Evolutionary conservation across 2,113 vertebrate genomes (phyloP).

Genomic region (Phalacrocorax pelagicus): DNA sequence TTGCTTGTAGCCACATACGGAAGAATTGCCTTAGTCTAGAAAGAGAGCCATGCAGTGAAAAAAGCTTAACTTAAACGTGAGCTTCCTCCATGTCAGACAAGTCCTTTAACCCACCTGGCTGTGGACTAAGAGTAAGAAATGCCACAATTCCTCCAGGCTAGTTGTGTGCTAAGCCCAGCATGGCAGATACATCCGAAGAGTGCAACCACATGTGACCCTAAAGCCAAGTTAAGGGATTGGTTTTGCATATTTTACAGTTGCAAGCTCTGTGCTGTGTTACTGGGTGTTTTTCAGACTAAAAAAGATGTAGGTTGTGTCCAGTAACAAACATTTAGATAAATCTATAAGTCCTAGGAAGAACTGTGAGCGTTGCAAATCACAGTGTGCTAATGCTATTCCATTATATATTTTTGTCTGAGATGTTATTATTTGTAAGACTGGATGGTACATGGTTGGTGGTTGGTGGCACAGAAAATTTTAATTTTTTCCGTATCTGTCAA

Average conservation of each 20-base stretch:
- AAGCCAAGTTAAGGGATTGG: neutral
- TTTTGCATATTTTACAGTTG: neutral
- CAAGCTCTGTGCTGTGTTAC: neutral
- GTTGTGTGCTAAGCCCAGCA: neutral
- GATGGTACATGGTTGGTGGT: rapidly evolving
- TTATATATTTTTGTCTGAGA: neutral
- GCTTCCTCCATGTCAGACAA: neutral
- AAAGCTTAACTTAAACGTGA: neutral
- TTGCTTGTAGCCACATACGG: neutral
- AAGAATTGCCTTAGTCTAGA: neutral
- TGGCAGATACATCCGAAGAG: neutral
- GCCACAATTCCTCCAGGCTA: neutral
- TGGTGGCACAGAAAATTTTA: neutral
- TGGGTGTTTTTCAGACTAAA: neutral
- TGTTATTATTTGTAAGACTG: neutral
- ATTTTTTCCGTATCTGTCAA: neutral
- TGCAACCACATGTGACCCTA: neutral
- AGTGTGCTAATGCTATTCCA: neutral
- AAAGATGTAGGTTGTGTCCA: neutral
- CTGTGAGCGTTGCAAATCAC: neutral
- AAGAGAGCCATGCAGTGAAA: neutral
- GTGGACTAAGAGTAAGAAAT: neutral
- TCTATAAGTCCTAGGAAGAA: neutral
- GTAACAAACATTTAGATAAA: neutral
- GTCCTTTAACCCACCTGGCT: neutral